A percentile compares a stretch with the other conserved stretches of the same genome.
Evolutionary conservation across 2,888 invertebrate species (phyloP).

Genomic region (Brassicogethes aeneus): DNA sequence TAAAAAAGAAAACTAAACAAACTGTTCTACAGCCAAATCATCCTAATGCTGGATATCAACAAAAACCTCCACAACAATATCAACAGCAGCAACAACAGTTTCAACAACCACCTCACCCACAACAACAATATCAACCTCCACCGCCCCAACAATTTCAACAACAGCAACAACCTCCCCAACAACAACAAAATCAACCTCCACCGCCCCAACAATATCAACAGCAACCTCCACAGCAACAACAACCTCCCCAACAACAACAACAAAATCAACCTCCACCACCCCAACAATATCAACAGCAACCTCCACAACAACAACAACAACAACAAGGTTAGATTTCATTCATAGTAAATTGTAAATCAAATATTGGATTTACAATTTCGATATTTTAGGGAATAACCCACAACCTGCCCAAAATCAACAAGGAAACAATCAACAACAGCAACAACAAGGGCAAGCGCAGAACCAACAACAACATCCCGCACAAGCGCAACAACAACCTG

Average conservation of each 20-base stretch:
- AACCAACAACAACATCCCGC: conserved; percentile 6
- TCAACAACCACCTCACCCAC: conserved; percentile 18
- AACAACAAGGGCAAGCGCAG: conserved; percentile 3
- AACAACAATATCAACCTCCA: conserved; percentile 17
- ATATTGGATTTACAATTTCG: not conserved
- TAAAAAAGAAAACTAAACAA: too few species aligned
- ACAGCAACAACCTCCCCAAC: conserved; percentile 9
- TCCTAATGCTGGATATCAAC: conserved; percentile 15
- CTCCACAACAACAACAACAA: conserved; percentile 9
- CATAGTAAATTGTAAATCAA: not conserved
- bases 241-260: conserved; percentile 6
- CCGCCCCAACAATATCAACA: conserved; percentile 4
- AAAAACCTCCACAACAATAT: conserved; percentile 10
- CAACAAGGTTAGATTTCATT: conserved; percentile 2
- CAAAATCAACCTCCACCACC: conserved; percentile 4
- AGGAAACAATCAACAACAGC: conserved; percentile 21
- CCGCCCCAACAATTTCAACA: conserved; percentile 8
- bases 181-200: conserved; percentile 6
- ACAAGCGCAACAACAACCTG: conserved; percentile 5
- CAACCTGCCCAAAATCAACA: conserved; percentile 6
- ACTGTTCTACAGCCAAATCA: too few species aligned
- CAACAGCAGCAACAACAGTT: conserved; percentile 18
- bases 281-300: conserved; percentile 3
- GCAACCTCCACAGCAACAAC: conserved; percentile 7
- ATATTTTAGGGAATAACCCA: not conserved